Conservation (phyloP, 2,888 invertebrate genomes). For the Platycheirus rosarum region DNA sequence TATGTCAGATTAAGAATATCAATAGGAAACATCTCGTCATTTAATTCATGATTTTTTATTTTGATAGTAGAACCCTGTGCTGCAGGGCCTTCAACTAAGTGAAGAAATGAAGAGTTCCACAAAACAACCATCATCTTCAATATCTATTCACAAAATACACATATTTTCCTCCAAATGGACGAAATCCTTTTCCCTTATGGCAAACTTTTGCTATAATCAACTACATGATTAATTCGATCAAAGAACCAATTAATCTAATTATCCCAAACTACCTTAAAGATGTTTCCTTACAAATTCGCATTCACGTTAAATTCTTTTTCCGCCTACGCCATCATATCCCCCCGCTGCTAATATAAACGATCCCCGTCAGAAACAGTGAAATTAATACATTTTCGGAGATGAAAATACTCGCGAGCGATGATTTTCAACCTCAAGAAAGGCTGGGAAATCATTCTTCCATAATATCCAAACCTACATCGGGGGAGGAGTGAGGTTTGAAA, state of each 20-base stretch:
- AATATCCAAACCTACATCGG: neutral
- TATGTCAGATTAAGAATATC: too few species aligned
- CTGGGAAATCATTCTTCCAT: conserved; percentile 39
- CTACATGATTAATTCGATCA: conserved; percentile 64
- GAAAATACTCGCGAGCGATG: conserved; percentile 44
- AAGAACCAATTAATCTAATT: conserved; percentile 69
- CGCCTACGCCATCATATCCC: neutral
- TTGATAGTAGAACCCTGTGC: too few species aligned
- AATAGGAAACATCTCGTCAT: too few species aligned
- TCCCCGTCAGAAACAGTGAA: conserved; percentile 54
- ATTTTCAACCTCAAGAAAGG: conserved; percentile 49
- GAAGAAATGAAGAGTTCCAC: too few species aligned
- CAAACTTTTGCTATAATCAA: conserved; percentile 47
- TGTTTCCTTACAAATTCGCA: conserved; percentile 36
- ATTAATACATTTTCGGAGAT: too few species aligned
- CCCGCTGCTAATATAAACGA: conserved; percentile 4
- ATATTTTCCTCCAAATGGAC: conserved; percentile 1
- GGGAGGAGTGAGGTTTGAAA: too few species aligned
- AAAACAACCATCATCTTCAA: too few species aligned
- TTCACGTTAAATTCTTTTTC: conserved; percentile 3
- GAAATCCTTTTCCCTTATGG: conserved; percentile 7
- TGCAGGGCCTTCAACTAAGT: too few species aligned
- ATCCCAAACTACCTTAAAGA: conserved; percentile 33
- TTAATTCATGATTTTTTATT: too few species aligned
- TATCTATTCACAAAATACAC: too few species aligned